Evolutionary conservation across 2,113 vertebrate species (phyloP).

Genomic region (Girardinichthys multiradiatus): DNA sequence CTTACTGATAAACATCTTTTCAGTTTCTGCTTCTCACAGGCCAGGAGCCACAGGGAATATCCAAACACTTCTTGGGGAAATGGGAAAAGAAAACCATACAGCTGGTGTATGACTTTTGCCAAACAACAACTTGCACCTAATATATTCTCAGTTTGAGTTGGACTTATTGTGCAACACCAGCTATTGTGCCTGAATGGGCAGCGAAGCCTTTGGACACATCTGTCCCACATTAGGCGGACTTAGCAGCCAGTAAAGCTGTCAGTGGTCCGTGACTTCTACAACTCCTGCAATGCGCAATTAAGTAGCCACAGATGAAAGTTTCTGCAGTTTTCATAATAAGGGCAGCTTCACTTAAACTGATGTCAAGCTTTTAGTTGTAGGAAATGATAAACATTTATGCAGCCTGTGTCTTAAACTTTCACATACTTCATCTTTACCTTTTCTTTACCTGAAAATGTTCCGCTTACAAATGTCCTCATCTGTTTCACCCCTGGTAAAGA

Average conservation of each 20-base stretch:
- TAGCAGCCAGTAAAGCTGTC: constrained; percentile 5
- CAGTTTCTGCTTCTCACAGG: not conserved
- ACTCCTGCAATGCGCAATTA: constrained; percentile 12
- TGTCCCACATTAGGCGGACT: constrained; percentile 22
- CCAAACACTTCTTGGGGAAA: not conserved
- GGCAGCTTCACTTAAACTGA: constrained; percentile 3
- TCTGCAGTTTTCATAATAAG: not conserved
- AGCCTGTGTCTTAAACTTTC: not conserved
- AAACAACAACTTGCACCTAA: constrained; percentile 8
- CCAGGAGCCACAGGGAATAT: constrained; percentile 4
- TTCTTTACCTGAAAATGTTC: not conserved
- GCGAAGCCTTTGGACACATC: constrained; percentile 21
- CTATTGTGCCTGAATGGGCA: not conserved
- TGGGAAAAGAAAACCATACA: not conserved
- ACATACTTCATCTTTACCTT: not conserved
- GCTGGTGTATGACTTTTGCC: not conserved
- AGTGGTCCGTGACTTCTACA: constrained; percentile 8
- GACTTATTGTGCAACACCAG: not conserved
- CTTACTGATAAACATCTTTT: constrained; percentile 8
- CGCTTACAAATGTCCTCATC: not conserved
- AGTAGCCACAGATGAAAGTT: constrained; percentile 4
- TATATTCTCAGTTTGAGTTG: not conserved
- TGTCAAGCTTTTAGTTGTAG: not conserved
- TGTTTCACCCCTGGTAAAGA: too few species aligned
- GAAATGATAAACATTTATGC: not conserved